These are phyloP conservation scores for Melanostigma gelatinosum DNA, from an alignment of 2,113 vertebrate genomes.

Conservation along the genomic window DNA sequence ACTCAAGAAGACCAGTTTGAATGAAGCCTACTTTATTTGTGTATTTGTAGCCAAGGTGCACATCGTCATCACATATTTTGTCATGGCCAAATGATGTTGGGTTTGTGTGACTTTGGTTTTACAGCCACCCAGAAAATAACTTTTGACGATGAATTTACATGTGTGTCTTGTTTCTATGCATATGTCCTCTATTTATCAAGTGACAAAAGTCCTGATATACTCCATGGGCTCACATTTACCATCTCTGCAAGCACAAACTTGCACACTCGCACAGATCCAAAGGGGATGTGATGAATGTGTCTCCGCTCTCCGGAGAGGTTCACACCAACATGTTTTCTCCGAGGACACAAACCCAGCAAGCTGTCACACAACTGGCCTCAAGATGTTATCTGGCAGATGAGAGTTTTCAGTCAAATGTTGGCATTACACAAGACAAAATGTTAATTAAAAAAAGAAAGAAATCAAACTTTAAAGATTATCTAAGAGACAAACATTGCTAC, in stretches of 20 bases:
- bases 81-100: neutral
- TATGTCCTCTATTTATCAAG: neutral
- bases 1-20: neutral
- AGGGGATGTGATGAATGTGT: slow-evolving; percentile 42
- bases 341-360: slow-evolving; percentile 49
- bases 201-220: slow-evolving; percentile 15
- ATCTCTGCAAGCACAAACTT: slow-evolving; percentile 15
- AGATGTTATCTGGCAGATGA: slow-evolving; percentile 55
- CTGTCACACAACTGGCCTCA: slow-evolving; percentile 49
- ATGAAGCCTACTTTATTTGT: neutral
- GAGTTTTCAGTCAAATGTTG: slow-evolving; percentile 45
- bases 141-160: slow-evolving; percentile 14
- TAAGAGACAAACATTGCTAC: slow-evolving; percentile 6
- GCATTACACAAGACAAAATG: slow-evolving; percentile 7
- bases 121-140: neutral
- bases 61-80: neutral
- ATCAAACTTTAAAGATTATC: slow-evolving; percentile 29
- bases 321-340: slow-evolving; percentile 37
- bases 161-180: slow-evolving; percentile 11
- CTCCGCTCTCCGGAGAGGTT: slow-evolving; percentile 28
- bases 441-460: neutral
- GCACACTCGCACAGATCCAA: slow-evolving; percentile 19
- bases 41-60: neutral
- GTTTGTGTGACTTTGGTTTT: slow-evolving; percentile 1
- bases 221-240: neutral